Percentiles rank a stretch among this genome's conserved stretches.
These are phyloP conservation scores for Pachyuromys duprasi DNA, from an alignment of 2,797 vertebrate genomes.

Conservation along the genomic window DNA sequence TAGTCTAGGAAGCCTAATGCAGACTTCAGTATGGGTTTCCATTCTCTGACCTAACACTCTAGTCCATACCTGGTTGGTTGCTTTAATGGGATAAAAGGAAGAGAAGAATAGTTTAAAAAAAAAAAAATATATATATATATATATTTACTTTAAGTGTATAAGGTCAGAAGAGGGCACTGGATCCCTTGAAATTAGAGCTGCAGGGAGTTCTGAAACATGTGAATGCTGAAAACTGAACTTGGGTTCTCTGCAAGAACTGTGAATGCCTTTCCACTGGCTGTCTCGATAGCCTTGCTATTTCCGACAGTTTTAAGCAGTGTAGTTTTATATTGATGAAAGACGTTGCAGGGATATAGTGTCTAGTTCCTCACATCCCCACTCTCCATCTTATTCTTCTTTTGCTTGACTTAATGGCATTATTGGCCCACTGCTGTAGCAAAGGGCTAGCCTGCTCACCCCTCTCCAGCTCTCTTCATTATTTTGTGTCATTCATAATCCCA, in stretches of 20 bases:
- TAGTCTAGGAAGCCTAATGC: not conserved
- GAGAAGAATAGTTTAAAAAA: not conserved
- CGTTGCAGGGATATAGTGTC: not conserved
- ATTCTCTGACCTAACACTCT: not conserved
- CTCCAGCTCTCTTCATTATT: not conserved
- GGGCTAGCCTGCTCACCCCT: not conserved
- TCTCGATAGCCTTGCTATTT: not conserved
- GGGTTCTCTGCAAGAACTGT: not conserved
- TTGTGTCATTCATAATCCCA: not conserved
- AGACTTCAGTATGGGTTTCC: not conserved
- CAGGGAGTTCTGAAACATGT: not conserved
- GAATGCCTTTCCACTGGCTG: not conserved
- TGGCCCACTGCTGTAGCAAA: not conserved
- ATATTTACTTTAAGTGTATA: not conserved
- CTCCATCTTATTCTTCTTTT: not conserved
- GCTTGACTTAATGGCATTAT: not conserved
- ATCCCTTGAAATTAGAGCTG: not conserved
- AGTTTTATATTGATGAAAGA: no score
- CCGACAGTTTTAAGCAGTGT: not conserved
- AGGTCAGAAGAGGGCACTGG: not conserved
- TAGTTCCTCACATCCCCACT: not conserved
- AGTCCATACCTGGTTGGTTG: not conserved
- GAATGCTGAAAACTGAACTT: no score
- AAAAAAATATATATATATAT: not conserved
- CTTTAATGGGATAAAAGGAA: not conserved